Evolutionary conservation across 2,797 vertebrate species (phyloP), one percentile per base, ranked within the genome.

Genomic region (Ispidina lecontei): DNA sequence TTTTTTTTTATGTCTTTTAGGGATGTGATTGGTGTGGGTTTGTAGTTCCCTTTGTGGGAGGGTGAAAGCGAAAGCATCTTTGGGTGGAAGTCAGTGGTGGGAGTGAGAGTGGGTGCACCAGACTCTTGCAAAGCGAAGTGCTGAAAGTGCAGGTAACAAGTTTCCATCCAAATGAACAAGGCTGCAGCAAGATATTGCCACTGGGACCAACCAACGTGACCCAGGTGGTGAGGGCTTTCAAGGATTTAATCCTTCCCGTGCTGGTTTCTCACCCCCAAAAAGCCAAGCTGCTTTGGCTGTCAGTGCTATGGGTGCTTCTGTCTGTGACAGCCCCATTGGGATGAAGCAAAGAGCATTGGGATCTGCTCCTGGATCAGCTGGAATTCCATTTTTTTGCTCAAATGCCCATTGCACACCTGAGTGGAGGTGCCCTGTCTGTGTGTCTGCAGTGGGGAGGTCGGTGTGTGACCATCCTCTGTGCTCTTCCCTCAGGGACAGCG

Each of bases 401-500:
- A 25, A 29, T 77, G 18, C 10, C 21, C 6, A 1, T 49, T 3
- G 3, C 9, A 0, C 5, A 15, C 14, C 29, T 15, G n/a, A 77
- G 52, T 6, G 1, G 68, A 46, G 43, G 20, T 73, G 75, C 43
- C 15, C 4, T 2, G 2, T 1, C 31, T 4, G 1, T 29, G 17
- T 69, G 2, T 56, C 49, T 74, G 26, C 54, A 55, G 63, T 1
- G 2, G 31, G 58, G 49, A 9, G 26, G 60, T 35, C 5, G 4
- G 39, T 1, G 4, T 1, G 7, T 65, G 75, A 86, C 59, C 0
- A 0, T 54, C 65, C 74, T 86, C 33, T 89, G 41, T 81, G 69
- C 44, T 93, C 78, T 88, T 9, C 69, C 94, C 93, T 26, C 97
- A 99, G 99, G 76, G 99, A 99, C 98, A 99, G 99, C 1, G 99